Conservation (phyloP, 2,797 vertebrate species). For the Eulemur coronatus region DNA sequence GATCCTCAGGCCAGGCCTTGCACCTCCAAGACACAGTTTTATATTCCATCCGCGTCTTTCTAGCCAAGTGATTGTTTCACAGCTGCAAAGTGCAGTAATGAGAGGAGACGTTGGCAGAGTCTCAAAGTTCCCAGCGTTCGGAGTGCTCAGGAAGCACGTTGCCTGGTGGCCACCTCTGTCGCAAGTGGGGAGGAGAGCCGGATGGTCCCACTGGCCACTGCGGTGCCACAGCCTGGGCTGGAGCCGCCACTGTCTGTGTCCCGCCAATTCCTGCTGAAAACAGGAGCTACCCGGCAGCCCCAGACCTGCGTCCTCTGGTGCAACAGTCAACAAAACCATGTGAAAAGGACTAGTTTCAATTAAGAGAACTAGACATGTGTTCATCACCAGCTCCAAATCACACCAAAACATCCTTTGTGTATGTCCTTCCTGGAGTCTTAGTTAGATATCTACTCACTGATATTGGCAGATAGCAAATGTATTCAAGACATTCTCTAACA, state of each 20-base stretch:
- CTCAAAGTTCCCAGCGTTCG: conserved; percentile 50
- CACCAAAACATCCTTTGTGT: not conserved
- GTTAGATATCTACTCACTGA: not conserved
- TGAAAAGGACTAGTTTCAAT: not conserved
- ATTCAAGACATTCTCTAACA: not conserved
- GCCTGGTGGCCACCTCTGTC: conserved; percentile 50
- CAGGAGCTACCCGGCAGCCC: not conserved
- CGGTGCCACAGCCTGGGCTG: not conserved
- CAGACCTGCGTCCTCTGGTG: rapidly evolving
- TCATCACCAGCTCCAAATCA: not conserved
- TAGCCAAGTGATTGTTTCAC: conserved; percentile 66
- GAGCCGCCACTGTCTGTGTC: rapidly evolving
- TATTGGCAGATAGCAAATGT: not conserved
- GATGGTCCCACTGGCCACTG: conserved; percentile 40
- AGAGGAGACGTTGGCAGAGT: conserved; percentile 71
- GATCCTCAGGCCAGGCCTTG: conserved; percentile 52
- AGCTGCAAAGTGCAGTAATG: conserved; percentile 57
- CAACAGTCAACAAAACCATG: rapidly evolving
- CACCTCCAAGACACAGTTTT: conserved; percentile 71
- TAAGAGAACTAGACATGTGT: not conserved
- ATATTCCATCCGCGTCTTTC: conserved; percentile 67
- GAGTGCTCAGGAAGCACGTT: conserved; percentile 53
- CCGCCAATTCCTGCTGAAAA: too few species aligned
- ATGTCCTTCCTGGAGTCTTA: not conserved
- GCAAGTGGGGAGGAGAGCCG: conserved; percentile 48